Percentiles rank a stretch among this genome's conserved stretches.
Evolutionary conservation across 2,797 vertebrate genomes (phyloP).

Genomic region (Coccyzus lansbergi): DNA sequence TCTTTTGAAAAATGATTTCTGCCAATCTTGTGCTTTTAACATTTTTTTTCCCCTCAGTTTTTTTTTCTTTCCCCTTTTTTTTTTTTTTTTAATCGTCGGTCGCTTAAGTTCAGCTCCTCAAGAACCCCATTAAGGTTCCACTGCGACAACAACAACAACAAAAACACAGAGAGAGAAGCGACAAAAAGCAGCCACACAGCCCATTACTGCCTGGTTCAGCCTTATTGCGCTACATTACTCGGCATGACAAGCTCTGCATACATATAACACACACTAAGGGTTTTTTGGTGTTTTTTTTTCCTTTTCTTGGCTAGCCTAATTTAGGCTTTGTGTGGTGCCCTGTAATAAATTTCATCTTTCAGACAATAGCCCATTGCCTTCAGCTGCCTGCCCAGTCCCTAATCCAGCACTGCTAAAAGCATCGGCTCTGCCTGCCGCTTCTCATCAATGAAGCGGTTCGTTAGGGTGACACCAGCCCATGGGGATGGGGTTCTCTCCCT

Average conservation of each 20-base stretch:
- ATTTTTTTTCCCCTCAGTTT: background rate
- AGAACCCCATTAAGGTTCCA: conserved; percentile 15
- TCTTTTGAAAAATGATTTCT: conserved; percentile 60
- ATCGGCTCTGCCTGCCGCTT: background rate
- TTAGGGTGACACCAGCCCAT: background rate
- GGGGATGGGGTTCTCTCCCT: background rate
- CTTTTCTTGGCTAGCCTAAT: conserved; percentile 36
- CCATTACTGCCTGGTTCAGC: conserved; percentile 44
- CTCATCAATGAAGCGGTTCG: background rate
- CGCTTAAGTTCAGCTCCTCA: background rate
- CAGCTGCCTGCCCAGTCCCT: conserved; percentile 35
- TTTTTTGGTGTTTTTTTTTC: background rate
- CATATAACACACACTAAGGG: conserved; percentile 24
- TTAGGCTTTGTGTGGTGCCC: conserved; percentile 38
- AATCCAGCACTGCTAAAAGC: background rate
- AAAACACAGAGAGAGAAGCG: background rate
- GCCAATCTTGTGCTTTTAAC: conserved; percentile 51
- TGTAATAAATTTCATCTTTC: conserved; percentile 40
- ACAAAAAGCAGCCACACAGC: background rate
- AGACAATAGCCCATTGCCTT: conserved; percentile 22
- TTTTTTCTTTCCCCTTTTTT: too few relatives aligned
- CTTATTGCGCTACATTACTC: conserved; percentile 28
- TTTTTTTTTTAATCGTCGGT: background rate
- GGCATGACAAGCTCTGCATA: conserved; percentile 50
- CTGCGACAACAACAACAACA: background rate